These are phyloP conservation scores for Campoplex capitator DNA, from an alignment of 2,888 invertebrate genomes.

Conservation along the genomic window DNA sequence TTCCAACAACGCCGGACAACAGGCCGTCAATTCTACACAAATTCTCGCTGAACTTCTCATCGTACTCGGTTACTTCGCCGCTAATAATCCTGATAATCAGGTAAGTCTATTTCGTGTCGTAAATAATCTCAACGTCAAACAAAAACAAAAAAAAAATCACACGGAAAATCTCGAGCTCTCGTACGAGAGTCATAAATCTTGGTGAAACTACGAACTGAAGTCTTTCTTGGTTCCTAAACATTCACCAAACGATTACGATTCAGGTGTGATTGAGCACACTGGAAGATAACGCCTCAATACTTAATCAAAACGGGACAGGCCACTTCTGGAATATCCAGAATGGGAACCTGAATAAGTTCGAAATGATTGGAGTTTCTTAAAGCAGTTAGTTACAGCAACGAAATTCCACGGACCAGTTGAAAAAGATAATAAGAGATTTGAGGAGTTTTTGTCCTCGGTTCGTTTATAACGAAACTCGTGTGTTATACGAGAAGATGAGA, in stretches of 20 bases:
- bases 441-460: slow-evolving; percentile 21
- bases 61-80: slow-evolving; percentile 93
- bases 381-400: background rate
- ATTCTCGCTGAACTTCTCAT: slow-evolving; percentile 92
- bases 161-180: background rate
- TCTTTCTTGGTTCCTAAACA: background rate
- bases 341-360: background rate
- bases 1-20: slow-evolving; percentile 65
- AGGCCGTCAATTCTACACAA: slow-evolving; percentile 86
- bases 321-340: background rate
- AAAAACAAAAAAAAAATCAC: background rate
- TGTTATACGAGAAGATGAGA: slow-evolving; percentile 25
- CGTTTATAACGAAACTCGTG: slow-evolving; percentile 26
- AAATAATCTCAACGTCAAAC: background rate
- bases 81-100: slow-evolving; percentile 92
- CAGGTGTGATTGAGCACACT: background rate
- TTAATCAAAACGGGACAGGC: background rate
- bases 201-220: background rate
- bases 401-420: slow-evolving; percentile 6
- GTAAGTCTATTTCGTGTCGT: slow-evolving; percentile 83
- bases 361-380: background rate
- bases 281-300: background rate
- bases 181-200: background rate
- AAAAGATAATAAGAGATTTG: slow-evolving; percentile 32
- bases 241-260: background rate